Conservation (phyloP, 2,113 vertebrate species). For the Platichthys flesus region DNA sequence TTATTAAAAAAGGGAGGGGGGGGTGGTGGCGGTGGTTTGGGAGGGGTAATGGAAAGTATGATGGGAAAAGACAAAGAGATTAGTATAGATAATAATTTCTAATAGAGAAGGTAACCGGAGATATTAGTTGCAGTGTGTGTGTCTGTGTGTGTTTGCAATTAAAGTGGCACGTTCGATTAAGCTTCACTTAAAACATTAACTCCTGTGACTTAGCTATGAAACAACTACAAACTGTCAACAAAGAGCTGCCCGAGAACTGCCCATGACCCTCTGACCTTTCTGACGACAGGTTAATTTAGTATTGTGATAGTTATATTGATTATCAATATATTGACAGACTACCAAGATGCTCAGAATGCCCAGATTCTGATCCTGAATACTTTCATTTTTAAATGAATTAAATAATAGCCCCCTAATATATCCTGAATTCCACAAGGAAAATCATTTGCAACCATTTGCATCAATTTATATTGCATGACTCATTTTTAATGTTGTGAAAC, state of each 20-base stretch:
- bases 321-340: conserved; percentile 19
- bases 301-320: conserved; percentile 26
- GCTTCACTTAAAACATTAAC: background rate
- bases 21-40: background rate
- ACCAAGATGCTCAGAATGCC: background rate
- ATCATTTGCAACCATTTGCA: too few species aligned
- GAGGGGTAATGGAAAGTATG: background rate
- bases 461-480: too few species aligned
- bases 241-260: background rate
- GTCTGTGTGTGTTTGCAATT: background rate
- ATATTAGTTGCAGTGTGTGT: conserved; percentile 20
- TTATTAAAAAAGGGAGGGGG: conserved; percentile 37
- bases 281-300: background rate
- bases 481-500: too few species aligned
- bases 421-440: too few species aligned
- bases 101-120: background rate
- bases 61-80: conserved; percentile 25
- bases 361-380: background rate
- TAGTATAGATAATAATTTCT: conserved; percentile 12
- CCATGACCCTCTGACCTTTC: background rate
- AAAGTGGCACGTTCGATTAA: background rate
- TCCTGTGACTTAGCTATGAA: background rate
- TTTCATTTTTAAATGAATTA: too few species aligned
- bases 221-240: background rate
- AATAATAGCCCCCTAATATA: too few species aligned